Conservation (phyloP, 2,113 vertebrate genomes). For the Indri indri region DNA sequence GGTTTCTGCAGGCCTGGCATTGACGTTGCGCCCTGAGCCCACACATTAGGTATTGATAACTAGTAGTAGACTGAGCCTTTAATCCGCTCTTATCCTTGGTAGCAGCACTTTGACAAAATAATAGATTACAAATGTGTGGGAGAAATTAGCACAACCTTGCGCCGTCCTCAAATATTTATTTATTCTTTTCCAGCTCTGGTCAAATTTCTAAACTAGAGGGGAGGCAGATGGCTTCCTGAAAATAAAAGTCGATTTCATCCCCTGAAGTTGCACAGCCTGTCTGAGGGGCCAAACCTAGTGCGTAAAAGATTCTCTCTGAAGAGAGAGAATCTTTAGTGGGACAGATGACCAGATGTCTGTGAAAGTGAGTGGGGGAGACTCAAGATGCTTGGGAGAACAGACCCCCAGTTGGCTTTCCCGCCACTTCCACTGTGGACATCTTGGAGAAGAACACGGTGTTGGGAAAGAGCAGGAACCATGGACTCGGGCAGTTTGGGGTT, state of each 20-base stretch:
- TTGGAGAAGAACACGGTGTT: background rate
- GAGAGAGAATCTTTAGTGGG: too few species aligned
- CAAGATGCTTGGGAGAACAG: background rate
- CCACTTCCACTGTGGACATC: background rate
- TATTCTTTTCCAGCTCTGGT: conserved; percentile 24
- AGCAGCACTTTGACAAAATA: background rate
- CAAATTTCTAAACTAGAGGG: background rate
- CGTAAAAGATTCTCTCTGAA: background rate
- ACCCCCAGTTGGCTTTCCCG: too few species aligned
- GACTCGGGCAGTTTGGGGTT: background rate
- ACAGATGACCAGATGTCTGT: background rate
- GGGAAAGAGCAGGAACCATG: background rate
- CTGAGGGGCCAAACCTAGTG: background rate
- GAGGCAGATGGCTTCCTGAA: background rate
- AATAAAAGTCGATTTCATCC: background rate
- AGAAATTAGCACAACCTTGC: background rate
- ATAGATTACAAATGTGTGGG: background rate
- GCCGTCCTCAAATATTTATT: background rate
- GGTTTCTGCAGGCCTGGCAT: background rate
- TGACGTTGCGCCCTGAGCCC: too few species aligned
- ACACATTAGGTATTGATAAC: background rate
- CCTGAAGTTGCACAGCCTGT: background rate
- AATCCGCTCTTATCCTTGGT: background rate
- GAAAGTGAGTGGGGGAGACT: background rate
- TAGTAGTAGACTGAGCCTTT: background rate